phyloP scores from a whole-genome alignment of 1,140 invertebrate genomes.

The Homalodisca vitripennis region DNA sequence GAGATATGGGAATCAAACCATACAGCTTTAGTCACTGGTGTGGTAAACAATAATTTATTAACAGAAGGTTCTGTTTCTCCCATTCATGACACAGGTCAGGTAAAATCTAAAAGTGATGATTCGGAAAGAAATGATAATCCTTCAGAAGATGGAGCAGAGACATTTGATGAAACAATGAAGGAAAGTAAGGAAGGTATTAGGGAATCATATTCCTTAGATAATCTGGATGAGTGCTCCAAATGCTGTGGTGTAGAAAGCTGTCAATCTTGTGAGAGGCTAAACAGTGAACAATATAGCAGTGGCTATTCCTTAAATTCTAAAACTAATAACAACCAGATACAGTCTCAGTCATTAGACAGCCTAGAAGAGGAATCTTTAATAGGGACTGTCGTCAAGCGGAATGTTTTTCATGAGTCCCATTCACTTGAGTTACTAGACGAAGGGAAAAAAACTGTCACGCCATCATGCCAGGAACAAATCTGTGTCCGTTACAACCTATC shows the following conservation, averaged over 20 bases:
- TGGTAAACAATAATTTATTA: conserved; percentile 2
- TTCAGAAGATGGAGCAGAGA: background rate
- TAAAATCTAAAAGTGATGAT: background rate
- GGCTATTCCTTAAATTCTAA: background rate
- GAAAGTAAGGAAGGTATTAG: background rate
- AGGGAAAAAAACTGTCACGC: conserved; percentile 17
- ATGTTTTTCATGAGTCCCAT: conserved; percentile 38
- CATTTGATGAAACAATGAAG: background rate
- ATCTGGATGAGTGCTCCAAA: conserved; percentile 29
- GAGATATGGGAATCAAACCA: conserved; percentile 39
- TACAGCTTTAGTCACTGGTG: background rate
- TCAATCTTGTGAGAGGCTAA: conserved; percentile 37
- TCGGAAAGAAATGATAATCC: background rate
- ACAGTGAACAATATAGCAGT: conserved; percentile 17
- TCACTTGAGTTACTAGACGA: conserved; percentile 40
- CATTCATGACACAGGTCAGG: conserved; percentile 18
- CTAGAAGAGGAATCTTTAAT: conserved; percentile 25
- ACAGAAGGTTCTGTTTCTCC: background rate
- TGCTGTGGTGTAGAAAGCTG: conserved; percentile 35
- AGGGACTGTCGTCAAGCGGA: conserved; percentile 35
- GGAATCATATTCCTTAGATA: conserved; percentile 28
- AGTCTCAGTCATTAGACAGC: conserved; percentile 27
- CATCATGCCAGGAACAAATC: conserved; percentile 39
- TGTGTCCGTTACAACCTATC: conserved; percentile 30
- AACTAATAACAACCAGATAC: conserved; percentile 6